Conservation (phyloP, 2,888 invertebrate species). For the Blera fallax region DNA sequence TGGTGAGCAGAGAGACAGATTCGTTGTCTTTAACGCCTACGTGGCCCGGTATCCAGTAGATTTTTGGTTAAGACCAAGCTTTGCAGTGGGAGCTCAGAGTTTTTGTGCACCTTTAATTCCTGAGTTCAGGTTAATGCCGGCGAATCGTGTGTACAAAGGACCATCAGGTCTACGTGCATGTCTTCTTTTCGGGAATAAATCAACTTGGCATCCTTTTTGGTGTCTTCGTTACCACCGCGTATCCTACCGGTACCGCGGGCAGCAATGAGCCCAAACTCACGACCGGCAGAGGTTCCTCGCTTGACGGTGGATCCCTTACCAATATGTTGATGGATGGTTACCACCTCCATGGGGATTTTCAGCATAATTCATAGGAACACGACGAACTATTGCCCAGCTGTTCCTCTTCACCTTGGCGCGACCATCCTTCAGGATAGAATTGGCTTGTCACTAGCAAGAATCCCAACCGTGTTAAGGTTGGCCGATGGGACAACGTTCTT, state of each 20-base stretch:
- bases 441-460: slow-evolving; percentile 99
- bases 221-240: slow-evolving; percentile 97
- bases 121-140: too few relatives aligned
- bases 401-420: slow-evolving; percentile 99
- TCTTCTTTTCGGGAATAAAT: slow-evolving; percentile 73
- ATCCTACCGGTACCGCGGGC: slow-evolving; percentile 99
- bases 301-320: slow-evolving; percentile 99
- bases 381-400: slow-evolving; percentile 99
- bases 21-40: too few relatives aligned
- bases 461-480: slow-evolving; percentile 99
- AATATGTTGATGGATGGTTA: slow-evolving; percentile 99
- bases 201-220: slow-evolving; percentile 87
- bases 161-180: too few relatives aligned
- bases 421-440: slow-evolving; percentile 98
- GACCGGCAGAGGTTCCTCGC: slow-evolving; percentile 99
- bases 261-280: slow-evolving; percentile 99
- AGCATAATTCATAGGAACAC: slow-evolving; percentile 99
- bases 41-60: too few relatives aligned
- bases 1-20: too few relatives aligned
- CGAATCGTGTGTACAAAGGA: too few relatives aligned
- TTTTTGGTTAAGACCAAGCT: too few relatives aligned
- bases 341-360: slow-evolving; percentile 99
- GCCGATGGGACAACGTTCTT: slow-evolving; percentile 99
- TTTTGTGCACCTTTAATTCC: too few relatives aligned
- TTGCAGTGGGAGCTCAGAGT: too few relatives aligned